Evolutionary conservation across 2,113 vertebrate species (phyloP).

Genomic region (Trogon surrucura): DNA sequence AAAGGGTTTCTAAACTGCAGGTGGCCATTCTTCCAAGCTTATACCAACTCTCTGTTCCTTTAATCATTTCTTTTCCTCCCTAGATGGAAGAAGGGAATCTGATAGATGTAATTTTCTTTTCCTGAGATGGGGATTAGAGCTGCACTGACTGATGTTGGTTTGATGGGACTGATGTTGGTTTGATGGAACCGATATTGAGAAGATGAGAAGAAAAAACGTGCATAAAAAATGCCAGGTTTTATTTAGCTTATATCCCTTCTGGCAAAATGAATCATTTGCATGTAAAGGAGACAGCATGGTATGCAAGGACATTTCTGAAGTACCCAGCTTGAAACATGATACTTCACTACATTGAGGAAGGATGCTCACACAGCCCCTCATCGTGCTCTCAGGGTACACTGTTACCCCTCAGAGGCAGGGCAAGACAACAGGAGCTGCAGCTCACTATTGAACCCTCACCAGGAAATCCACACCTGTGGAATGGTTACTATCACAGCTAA

Average conservation of each 20-base stretch:
- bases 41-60: neutral
- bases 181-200: neutral
- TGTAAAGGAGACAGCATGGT: neutral
- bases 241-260: neutral
- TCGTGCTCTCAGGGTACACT: neutral
- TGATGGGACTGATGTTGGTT: neutral
- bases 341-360: neutral
- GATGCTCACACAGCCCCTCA: neutral
- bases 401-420: neutral
- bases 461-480: neutral
- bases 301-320: neutral
- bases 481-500: neutral
- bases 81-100: neutral
- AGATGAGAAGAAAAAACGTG: neutral
- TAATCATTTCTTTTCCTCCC: neutral
- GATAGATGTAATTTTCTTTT: neutral
- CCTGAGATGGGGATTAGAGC: neutral
- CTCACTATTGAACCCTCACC: neutral
- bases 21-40: neutral
- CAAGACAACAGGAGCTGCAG: neutral
- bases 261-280: neutral
- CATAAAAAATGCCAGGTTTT: neutral
- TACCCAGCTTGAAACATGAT: neutral
- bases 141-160: neutral
- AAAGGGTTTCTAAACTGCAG: neutral